Percentiles rank a stretch among this genome's conserved stretches.
Evolutionary conservation across 2,888 invertebrate genomes (phyloP).

Genomic region (Hemistola chrysoprasaria): DNA sequence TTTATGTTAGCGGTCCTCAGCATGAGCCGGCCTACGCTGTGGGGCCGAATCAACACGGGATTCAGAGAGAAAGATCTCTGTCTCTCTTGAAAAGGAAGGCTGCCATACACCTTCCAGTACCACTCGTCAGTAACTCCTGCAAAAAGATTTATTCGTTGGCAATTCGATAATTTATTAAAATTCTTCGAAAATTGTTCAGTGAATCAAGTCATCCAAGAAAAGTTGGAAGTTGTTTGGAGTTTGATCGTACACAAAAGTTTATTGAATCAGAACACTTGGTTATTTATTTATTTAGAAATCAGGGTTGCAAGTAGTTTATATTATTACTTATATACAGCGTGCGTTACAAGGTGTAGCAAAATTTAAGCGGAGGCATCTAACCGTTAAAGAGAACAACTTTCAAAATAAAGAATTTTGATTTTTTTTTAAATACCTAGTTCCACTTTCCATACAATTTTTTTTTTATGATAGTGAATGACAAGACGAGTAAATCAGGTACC

Average conservation of each 20-base stretch:
- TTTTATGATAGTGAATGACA: too few relatives aligned
- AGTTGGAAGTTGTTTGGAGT: slow-evolving; percentile 7
- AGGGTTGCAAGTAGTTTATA: too few relatives aligned
- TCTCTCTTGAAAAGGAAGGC: slow-evolving; percentile 57
- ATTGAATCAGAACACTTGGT: slow-evolving; percentile 15
- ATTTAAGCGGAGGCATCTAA: too few relatives aligned
- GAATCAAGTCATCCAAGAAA: slow-evolving; percentile 16
- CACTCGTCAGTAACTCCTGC: slow-evolving; percentile 83
- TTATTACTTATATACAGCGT: too few relatives aligned
- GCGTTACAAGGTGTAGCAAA: too few relatives aligned
- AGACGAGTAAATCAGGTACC: too few relatives aligned
- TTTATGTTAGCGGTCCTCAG: slow-evolving; percentile 87
- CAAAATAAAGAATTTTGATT: too few relatives aligned
- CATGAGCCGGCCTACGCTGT: slow-evolving; percentile 87
- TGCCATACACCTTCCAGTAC: slow-evolving; percentile 79
- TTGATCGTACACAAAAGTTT: slow-evolving; percentile 25
- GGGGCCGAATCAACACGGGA: slow-evolving; percentile 88
- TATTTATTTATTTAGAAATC: too few relatives aligned
- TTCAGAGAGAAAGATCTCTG: slow-evolving; percentile 86
- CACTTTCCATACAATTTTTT: too few relatives aligned
- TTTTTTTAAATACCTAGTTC: too few relatives aligned
- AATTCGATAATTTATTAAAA: slow-evolving; percentile 10
- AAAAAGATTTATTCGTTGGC: slow-evolving; percentile 21
- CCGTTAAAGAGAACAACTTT: too few relatives aligned
- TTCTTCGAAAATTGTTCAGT: slow-evolving; percentile 9